Evolutionary conservation across 2,888 invertebrate species (phyloP), one percentile per base, ranked within the genome.

Genomic region (Pherbina coryleti): DNA sequence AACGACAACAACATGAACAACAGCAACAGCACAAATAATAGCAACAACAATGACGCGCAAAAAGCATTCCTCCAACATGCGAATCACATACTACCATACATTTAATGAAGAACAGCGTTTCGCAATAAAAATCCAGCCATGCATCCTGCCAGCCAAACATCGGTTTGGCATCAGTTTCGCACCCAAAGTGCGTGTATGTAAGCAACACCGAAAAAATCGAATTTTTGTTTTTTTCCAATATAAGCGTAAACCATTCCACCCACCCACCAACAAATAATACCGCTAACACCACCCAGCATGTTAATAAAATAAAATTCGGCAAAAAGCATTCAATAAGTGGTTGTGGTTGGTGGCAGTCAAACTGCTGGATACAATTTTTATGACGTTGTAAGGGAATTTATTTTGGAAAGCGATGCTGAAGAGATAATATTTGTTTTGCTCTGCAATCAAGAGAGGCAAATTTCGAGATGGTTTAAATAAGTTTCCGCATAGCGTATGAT

Each of bases 21-120:
- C 44, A 44, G 44, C 44, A 44, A 14, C 44, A 44, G 44, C 44
- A 44, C 44, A 44, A 44, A 44, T 44, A 44, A 44, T 44, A 2
- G 11, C 77, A 72, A 67, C 64, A 28, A 64, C 80, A 75, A 70
- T 79, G 85, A 84, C 85, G 83, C 80, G 81, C 80, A 79, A 60
- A 8, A 37, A n/a, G 67, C 17, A 44, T 44, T 44, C 44, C 44
- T 44, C 44, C 44, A 44, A 44, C 44, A 44, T 44, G 44, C 44
- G 44, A 44, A 44, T 44, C 44, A 44, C 44, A 44, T 44, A 44
- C 44, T 44, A 44, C 44, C 44, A 44, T 44, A 11, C 44, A 44
- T 44, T 44, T 44, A 44, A 44, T 44, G 25, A 60, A 60, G 60
- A 44, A 44, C 60, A 28, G 25, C 34, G n/a, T 25, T 31, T 70